Evolutionary conservation across 2,113 vertebrate genomes (phyloP), one percentile per base, ranked within the genome.

Genomic region (Solea solea): DNA sequence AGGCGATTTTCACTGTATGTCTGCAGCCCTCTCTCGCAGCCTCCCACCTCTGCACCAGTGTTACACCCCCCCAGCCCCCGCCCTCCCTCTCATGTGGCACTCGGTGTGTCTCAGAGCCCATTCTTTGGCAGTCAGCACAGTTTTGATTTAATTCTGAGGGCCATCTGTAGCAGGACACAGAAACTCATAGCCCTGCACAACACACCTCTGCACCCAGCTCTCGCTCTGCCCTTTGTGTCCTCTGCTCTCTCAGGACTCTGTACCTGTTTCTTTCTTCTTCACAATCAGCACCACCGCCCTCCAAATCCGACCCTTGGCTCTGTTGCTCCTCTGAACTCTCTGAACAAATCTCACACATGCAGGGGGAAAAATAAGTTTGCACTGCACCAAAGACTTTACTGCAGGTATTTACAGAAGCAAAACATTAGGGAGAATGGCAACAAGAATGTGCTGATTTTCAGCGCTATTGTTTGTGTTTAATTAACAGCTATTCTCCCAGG

Each of bases 101-200:
- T 72, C 64, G 64, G 72, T 76, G 75, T 80, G 83, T 80, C 62
- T 65, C 82, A 70, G 83, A 87, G 77, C 85, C 78, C 59, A 64
- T 84, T 84, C 82, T 74, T 90, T 84, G 89, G 88, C 90, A 88
- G 89, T 85, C 86, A 69, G 86, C 74, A 69, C 80, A 82, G 83
- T 89, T 91, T 89, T 93, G 84, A 92, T 91, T 90, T 88, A 88
- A 88, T 91, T 88, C 89, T 76, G 82, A 88, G 82, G 81, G 86
- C 90, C 91, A 89, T 92, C 90, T 91, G 90, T 88, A 90, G 78
- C 81, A 78, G 84, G 86, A 86, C 86, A 74, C 58, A 58, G 78
- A 82, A 74, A 50, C 80, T 63, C 54, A 46, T 63, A 74, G 77
- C 74, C 64, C 74, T 40, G 39, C 62, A 48, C 65, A 72, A 59